Base-by-base conservation (phyloP, 2,888 invertebrate genomes). In the Linhomoeus sp. region DNA sequence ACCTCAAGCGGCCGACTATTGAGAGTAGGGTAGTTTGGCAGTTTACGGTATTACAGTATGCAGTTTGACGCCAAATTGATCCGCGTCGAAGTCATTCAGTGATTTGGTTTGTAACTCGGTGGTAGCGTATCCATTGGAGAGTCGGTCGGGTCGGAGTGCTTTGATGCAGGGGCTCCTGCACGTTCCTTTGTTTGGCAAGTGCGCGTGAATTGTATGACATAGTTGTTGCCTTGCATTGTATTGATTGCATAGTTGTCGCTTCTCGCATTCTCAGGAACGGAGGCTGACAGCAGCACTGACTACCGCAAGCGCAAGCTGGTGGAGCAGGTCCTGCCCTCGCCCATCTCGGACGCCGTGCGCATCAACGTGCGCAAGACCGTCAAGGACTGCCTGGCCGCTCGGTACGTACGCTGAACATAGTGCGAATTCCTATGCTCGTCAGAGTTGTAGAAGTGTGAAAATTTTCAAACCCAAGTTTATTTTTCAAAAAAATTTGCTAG, bases 291-390 rank as follows among this genome's bases (percentile, higher is more conserved):
- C 17, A 38, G 38, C 38, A 38, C 38, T 3, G 38, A 38, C 9
- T 7, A 17, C 9, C n/a, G 20, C 9, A 20, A 17, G 38, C n/a
- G 38, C 5, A 5, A 38, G 38, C n/a, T 20, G 38, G 9, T 12
- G n/a, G n/a, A 17, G 38, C 38, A 29, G 29, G 29, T 29, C 12
- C 29, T 29, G 29, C 29, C 29, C 40, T 9, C 45, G 17, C 7
- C 41, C 22, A 70, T 75, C 1, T 68, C 72, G 5, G 81, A 81
- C 56, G 77, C 79, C 12, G 76, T 85, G 42, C 72, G 88, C 45
- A 73, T 80, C 2, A 87, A 80, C 64, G 83, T 88, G 23, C 75
- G 80, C 42, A 83, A 82, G 61, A 79, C 81, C 0, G 68, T 90
- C 37, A 57, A 63, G 39, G 67, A 68, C 33, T 51, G 54, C 25